Evolutionary conservation across 2,113 vertebrate genomes (phyloP).

Genomic region (Tauraco erythrolophus): DNA sequence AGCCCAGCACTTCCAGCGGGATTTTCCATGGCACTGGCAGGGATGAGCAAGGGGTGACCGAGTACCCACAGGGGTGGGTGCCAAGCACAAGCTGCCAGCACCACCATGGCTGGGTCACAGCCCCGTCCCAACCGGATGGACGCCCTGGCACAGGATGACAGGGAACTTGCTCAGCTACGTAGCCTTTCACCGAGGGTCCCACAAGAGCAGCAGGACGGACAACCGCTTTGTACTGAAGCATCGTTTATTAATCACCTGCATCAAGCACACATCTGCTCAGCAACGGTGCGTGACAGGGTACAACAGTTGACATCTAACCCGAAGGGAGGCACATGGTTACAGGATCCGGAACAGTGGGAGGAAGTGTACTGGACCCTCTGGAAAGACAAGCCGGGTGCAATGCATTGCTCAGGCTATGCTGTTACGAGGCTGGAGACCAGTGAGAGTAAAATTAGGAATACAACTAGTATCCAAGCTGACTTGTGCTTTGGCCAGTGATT

Average conservation of each 20-base stretch:
- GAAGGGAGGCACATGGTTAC: neutral
- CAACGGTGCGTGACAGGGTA: neutral
- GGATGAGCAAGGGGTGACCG: too few relatives aligned
- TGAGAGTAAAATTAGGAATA: neutral
- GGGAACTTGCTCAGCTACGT: rapidly evolving
- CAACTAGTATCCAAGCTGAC: neutral
- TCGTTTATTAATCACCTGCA: conserved; percentile 44
- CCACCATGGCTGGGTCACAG: rapidly evolving
- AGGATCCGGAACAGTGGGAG: neutral
- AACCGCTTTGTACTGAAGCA: neutral
- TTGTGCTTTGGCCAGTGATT: conserved; percentile 11
- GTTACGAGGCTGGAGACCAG: neutral
- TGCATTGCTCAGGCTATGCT: neutral
- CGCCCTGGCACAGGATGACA: rapidly evolving
- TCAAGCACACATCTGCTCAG: conserved; percentile 41
- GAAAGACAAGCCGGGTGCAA: neutral
- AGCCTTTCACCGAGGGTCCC: rapidly evolving
- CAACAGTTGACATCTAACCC: neutral
- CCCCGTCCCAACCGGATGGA: rapidly evolving
- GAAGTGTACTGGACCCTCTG: neutral
- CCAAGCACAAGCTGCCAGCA: rapidly evolving
- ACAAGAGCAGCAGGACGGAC: neutral
- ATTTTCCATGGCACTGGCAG: too few relatives aligned
- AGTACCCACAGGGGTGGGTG: rapidly evolving
- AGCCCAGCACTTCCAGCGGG: rapidly evolving